A percentile compares a stretch with the other conserved stretches of the same genome.
Evolutionary conservation across 37 sponge, comb jelly and placozoan genomes (phyloP).

Genomic region (Axinella damicornis): DNA sequence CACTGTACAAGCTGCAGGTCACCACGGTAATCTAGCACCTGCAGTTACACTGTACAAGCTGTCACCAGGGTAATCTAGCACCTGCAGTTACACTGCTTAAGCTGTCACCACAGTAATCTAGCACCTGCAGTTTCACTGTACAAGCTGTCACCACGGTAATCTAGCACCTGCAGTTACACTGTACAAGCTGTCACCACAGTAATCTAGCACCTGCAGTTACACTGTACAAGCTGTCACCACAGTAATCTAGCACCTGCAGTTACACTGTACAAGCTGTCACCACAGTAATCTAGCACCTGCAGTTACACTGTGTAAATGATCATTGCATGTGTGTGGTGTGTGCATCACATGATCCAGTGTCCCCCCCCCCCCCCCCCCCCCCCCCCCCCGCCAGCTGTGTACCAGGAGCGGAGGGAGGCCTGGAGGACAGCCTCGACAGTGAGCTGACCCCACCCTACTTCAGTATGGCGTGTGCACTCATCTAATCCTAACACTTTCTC

Average conservation of each 20-base stretch:
- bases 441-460: background rate
- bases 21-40: slow-evolving; percentile 30
- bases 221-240: slow-evolving; percentile 59
- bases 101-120: slow-evolving; percentile 44
- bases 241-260: slow-evolving; percentile 7
- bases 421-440: slow-evolving; percentile 27
- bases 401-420: background rate
- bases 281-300: slow-evolving; percentile 26
- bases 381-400: slow-evolving; percentile 3
- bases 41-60: slow-evolving; percentile 49
- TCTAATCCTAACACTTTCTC: too few species aligned
- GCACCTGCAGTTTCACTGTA: slow-evolving; percentile 31
- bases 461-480: background rate
- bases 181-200: slow-evolving; percentile 61
- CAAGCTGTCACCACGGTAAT: slow-evolving; percentile 50
- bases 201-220: background rate
- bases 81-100: slow-evolving; percentile 25
- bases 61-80: slow-evolving; percentile 36
- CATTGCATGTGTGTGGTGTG: too few species aligned
- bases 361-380: background rate
- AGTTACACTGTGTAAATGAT: too few species aligned
- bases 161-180: background rate
- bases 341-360: too few species aligned
- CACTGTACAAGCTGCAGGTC: slow-evolving; percentile 63
- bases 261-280: slow-evolving; percentile 56